Evolutionary conservation across 1,140 invertebrate species (phyloP).

Genomic region (Fopius arisanus): DNA sequence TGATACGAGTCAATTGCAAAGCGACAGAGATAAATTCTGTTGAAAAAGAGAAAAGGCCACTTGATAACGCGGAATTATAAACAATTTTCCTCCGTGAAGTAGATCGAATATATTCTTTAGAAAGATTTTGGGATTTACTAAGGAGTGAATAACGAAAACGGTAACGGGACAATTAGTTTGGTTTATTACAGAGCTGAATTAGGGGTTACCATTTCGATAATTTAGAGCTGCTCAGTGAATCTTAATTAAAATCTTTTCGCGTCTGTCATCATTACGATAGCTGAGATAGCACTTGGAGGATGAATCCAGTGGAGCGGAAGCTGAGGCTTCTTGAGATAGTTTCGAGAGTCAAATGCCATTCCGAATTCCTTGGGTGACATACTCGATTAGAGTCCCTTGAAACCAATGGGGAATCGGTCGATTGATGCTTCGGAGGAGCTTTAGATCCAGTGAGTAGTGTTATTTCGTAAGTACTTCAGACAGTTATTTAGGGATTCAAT

Average conservation of each 20-base stretch:
- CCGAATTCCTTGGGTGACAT: constrained; percentile 19
- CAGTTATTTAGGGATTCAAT: constrained; percentile 20
- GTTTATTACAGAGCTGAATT: too few relatives aligned
- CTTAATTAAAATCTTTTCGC: background rate
- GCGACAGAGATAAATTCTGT: too few relatives aligned
- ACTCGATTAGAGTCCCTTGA: constrained; percentile 15
- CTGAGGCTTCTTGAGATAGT: constrained; percentile 14
- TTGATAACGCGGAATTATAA: too few relatives aligned
- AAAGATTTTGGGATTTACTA: too few relatives aligned
- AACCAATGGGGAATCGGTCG: background rate
- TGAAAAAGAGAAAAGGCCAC: too few relatives aligned
- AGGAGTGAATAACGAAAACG: too few relatives aligned
- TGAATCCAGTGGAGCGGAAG: background rate
- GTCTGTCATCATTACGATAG: background rate
- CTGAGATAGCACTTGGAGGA: background rate
- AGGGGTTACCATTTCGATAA: background rate
- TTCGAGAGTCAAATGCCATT: constrained; percentile 23
- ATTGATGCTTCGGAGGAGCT: constrained; percentile 13
- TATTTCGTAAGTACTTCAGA: background rate
- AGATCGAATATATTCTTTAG: too few relatives aligned
- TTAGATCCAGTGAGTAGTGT: background rate
- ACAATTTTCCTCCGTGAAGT: too few relatives aligned
- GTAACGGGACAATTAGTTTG: too few relatives aligned
- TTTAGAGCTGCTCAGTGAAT: background rate
- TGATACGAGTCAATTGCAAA: too few relatives aligned